A percentile compares a stretch with the other conserved stretches of the same genome.
Evolutionary conservation across 1,140 invertebrate species (phyloP).

Genomic region (Drosophila suzukii): DNA sequence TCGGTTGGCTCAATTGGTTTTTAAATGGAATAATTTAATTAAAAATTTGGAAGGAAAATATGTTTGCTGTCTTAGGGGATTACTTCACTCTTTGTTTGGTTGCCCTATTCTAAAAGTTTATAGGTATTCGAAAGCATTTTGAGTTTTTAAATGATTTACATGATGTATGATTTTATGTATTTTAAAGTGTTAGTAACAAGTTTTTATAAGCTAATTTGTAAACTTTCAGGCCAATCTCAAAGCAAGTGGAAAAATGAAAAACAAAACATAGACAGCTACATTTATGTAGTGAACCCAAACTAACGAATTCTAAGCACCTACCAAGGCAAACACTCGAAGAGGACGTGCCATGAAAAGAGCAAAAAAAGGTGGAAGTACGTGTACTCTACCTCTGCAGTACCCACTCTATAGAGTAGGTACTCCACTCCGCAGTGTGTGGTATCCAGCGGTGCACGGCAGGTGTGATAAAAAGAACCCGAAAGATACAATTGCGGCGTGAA

Average conservation of each 20-base stretch:
- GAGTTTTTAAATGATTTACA: too few relatives aligned
- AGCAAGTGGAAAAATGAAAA: background rate
- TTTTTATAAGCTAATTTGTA: too few relatives aligned
- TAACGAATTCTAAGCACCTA: constrained; percentile 54
- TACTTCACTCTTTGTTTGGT: constrained; percentile 18
- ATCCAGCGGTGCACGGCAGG: constrained; percentile 67
- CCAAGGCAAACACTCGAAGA: constrained; percentile 51
- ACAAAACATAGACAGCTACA: background rate
- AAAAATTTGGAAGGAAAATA: constrained; percentile 40
- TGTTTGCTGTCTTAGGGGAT: constrained; percentile 20
- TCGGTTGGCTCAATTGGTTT: constrained; percentile 59
- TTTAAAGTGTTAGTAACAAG: background rate
- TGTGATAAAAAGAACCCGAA: constrained; percentile 68
- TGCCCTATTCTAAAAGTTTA: background rate
- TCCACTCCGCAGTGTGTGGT: constrained; percentile 41
- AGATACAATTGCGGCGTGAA: constrained; percentile 54
- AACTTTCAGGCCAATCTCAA: background rate
- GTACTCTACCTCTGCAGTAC: constrained; percentile 21
- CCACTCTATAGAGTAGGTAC: constrained; percentile 18
- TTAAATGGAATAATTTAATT: constrained; percentile 55
- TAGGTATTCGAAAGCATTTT: background rate
- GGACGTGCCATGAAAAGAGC: constrained; percentile 54
- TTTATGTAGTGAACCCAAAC: constrained; percentile 13
- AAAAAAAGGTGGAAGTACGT: constrained; percentile 45
- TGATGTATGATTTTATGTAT: too few relatives aligned